A percentile compares a stretch with the other conserved stretches of the same genome.
Evolutionary conservation across 2,888 invertebrate genomes (phyloP).

Genomic region (Sphaeridia pumilis): DNA sequence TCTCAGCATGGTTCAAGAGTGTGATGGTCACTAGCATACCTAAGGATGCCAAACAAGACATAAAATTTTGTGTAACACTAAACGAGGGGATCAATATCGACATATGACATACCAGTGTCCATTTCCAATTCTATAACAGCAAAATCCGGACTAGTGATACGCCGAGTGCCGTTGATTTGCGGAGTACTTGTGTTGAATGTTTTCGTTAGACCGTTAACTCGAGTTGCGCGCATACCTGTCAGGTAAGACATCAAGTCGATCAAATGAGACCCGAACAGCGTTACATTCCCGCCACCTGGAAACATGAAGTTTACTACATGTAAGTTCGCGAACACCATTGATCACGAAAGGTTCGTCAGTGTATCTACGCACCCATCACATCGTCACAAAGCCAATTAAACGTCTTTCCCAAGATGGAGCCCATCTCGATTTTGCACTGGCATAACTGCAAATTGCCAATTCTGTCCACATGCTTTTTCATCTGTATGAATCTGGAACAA

Average conservation of each 20-base stretch:
- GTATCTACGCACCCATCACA: conserved; percentile 67
- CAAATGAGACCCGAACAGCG: conserved; percentile 84
- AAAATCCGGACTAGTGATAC: conserved; percentile 89
- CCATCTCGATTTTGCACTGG: conserved; percentile 77
- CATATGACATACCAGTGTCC: conserved; percentile 50
- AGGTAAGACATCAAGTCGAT: conserved; percentile 81
- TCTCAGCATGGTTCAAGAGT: conserved; percentile 31
- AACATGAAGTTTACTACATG: no score
- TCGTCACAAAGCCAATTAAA: conserved; percentile 84
- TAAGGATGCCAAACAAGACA: conserved; percentile 7
- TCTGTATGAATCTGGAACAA: conserved; percentile 60
- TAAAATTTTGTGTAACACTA: not conserved
- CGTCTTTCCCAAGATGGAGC: conserved; percentile 38
- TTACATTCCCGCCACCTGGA: conserved; percentile 71
- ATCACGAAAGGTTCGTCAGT: no score
- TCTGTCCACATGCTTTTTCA: conserved; percentile 74
- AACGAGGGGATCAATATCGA: not conserved
- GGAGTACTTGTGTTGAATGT: conserved; percentile 80
- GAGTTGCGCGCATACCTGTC: conserved; percentile 65
- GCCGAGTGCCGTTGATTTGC: conserved; percentile 76
- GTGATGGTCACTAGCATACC: conserved; percentile 33
- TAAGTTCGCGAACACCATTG: no score
- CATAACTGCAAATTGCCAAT: conserved; percentile 71
- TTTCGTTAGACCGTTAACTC: conserved; percentile 79
- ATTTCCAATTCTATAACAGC: conserved; percentile 91